Conservation (phyloP, 2,113 vertebrate genomes). For the Dicentrarchus labrax region DNA sequence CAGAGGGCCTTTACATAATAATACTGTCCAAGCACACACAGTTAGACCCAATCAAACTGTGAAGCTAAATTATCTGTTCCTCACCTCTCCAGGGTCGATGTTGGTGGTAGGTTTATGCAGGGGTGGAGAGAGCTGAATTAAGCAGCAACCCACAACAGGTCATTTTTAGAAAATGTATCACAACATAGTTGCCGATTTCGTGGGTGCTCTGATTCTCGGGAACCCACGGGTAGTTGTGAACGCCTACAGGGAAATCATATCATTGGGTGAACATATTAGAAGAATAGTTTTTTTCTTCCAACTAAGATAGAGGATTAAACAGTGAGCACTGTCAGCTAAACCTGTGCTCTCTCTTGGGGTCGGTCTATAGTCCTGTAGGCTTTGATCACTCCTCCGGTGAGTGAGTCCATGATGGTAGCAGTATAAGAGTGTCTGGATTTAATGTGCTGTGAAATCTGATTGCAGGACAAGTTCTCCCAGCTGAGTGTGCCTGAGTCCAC, state of each 20-base stretch:
- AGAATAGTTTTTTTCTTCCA: not conserved
- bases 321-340: not conserved
- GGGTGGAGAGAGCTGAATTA: constrained; percentile 32
- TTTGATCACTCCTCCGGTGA: not conserved
- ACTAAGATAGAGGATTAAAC: not conserved
- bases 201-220: not conserved
- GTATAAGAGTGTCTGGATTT: not conserved
- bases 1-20: constrained; percentile 23
- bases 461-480: too few relatives aligned
- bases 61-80: constrained; percentile 36
- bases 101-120: constrained; percentile 13
- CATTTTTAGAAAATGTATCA: constrained; percentile 41
- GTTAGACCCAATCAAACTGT: constrained; percentile 31
- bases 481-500: too few relatives aligned
- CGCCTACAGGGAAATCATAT: not conserved
- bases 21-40: not conserved
- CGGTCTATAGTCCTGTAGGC: not conserved
- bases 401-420: not conserved
- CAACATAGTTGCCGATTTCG: not conserved
- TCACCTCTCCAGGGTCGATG: not conserved
- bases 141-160: constrained; percentile 19
- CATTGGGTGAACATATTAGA: not conserved
- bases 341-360: not conserved
- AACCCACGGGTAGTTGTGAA: not conserved
- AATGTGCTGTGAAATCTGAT: not conserved